These are phyloP conservation scores for Monopis laevigella DNA, from an alignment of 2,888 invertebrate genomes.

Conservation along the genomic window DNA sequence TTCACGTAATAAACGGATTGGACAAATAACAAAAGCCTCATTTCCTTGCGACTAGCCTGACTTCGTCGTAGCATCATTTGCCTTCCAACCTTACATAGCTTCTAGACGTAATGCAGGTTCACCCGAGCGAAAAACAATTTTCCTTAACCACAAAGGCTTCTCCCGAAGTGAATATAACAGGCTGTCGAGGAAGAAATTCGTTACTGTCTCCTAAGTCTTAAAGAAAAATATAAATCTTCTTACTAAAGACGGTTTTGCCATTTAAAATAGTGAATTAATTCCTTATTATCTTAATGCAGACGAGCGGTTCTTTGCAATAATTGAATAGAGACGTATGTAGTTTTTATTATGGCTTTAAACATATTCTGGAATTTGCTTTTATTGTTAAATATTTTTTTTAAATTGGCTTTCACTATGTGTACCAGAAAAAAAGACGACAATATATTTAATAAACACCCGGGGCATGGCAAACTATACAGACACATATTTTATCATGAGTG, in stretches of 20 bases:
- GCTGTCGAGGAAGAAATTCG: conserved; percentile 13
- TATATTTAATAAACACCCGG: too few species aligned
- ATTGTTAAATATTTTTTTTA: too few species aligned
- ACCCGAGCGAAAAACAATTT: conserved; percentile 18
- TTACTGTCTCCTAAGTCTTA: conserved; percentile 9
- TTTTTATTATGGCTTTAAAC: too few species aligned
- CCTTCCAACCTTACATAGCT: conserved; percentile 8
- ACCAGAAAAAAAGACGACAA: too few species aligned
- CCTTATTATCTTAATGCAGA: conserved; percentile 10
- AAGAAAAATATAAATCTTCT: conserved; percentile 12
- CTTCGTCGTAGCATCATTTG: conserved; percentile 14
- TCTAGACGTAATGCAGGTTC: conserved; percentile 16
- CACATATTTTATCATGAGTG: too few species aligned
- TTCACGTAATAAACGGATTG: conserved; percentile 1
- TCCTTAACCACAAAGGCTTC: conserved; percentile 16
- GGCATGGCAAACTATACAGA: too few species aligned
- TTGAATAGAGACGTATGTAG: not conserved
- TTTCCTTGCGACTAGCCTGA: not conserved
- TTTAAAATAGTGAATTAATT: conserved; percentile 12
- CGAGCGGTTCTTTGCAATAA: conserved; percentile 1
- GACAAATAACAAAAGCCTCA: conserved; percentile 10
- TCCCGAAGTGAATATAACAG: conserved; percentile 14
- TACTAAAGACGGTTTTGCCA: conserved; percentile 4
- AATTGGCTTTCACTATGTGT: too few species aligned
- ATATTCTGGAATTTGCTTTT: too few species aligned